Conservation (phyloP, 2,797 vertebrate genomes). For the Macroramphosus scolopax region DNA sequence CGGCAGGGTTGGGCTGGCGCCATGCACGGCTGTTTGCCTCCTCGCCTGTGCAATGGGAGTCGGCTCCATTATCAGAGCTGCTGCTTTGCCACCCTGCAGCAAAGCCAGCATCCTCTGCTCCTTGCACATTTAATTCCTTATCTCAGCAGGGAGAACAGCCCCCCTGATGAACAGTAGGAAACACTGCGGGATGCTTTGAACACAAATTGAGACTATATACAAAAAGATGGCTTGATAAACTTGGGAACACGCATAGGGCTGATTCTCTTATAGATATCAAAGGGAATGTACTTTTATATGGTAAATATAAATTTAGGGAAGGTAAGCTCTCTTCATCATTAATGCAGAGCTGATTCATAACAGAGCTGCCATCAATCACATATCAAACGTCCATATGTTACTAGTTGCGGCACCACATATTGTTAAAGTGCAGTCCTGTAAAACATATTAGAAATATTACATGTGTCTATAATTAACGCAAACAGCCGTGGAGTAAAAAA, state of each 20-base stretch:
- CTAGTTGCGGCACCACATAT: too few relatives aligned
- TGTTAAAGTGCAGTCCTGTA: not conserved
- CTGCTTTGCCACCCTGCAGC: conserved; percentile 72
- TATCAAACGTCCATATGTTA: conserved; percentile 17
- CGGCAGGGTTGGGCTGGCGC: conserved; percentile 66
- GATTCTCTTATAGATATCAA: conserved; percentile 29
- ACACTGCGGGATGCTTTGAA: conserved; percentile 55
- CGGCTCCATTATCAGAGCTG: conserved; percentile 72
- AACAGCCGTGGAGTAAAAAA: too few relatives aligned
- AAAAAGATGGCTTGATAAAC: conserved; percentile 50
- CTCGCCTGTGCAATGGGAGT: conserved; percentile 72
- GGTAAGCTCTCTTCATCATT: conserved; percentile 19
- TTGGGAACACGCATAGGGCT: conserved; percentile 8
- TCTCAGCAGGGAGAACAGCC: conserved; percentile 68
- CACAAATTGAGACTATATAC: conserved; percentile 51
- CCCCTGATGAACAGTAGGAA: conserved; percentile 64
- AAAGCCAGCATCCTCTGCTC: conserved; percentile 70
- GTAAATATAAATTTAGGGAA: conserved; percentile 49
- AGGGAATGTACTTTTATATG: conserved; percentile 37
- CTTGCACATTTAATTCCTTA: conserved; percentile 75
- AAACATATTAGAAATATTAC: not conserved
- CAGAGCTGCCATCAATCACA: conserved; percentile 40
- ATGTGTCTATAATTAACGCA: not conserved
- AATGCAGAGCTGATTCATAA: conserved; percentile 48
- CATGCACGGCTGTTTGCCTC: conserved; percentile 72